These are phyloP conservation scores for Pteria penguin DNA, from an alignment of 2,888 invertebrate genomes.

Conservation along the genomic window DNA sequence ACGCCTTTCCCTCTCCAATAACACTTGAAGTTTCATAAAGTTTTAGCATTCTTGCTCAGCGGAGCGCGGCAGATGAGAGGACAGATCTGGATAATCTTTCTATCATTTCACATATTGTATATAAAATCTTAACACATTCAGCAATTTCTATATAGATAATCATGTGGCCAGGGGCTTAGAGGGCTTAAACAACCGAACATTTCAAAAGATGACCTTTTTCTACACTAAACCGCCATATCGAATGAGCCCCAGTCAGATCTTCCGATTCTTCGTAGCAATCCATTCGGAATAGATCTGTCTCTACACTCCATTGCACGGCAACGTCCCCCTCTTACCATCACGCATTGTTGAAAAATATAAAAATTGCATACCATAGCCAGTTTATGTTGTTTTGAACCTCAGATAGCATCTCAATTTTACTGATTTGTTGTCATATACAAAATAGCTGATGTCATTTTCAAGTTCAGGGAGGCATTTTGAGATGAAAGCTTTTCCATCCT, in stretches of 20 bases:
- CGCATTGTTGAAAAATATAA: not conserved
- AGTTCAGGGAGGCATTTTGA: no score
- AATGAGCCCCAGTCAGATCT: not conserved
- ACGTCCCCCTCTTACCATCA: not conserved
- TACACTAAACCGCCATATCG: not conserved
- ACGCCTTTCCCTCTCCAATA: no score
- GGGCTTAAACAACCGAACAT: not conserved
- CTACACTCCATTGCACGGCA: not conserved
- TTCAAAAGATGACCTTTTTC: not conserved
- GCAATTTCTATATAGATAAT: not conserved
- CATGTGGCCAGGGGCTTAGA: not conserved
- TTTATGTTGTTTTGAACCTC: not conserved
- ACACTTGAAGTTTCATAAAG: not conserved
- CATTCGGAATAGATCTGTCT: not conserved
- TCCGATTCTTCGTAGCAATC: not conserved
- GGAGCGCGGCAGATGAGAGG: not conserved
- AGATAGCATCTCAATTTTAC: not conserved
- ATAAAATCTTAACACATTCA: not conserved
- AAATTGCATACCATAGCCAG: not conserved
- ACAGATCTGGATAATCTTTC: not conserved
- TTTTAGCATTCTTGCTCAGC: not conserved
- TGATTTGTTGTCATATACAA: no score
- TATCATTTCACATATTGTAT: not conserved
- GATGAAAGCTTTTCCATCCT: no score
- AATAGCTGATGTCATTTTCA: no score